Percentiles rank a stretch among this genome's conserved stretches.
phyloP scores from a whole-genome alignment of 64 coral and sea anemone genomes.

The Montipora sp. region DNA sequence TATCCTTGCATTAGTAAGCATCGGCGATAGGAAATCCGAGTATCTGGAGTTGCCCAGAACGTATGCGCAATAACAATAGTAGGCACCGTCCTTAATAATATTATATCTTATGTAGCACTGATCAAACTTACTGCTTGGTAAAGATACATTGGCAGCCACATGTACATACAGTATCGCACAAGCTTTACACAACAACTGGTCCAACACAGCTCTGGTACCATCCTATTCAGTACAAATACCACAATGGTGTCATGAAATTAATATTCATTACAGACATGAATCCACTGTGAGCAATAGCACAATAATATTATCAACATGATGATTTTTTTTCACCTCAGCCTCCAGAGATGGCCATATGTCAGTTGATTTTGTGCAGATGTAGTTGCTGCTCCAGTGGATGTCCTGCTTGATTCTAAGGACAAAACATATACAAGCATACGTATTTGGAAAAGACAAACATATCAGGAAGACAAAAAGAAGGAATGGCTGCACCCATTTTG shows the following conservation, averaged over 20 bases:
- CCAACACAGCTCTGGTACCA: conserved; percentile 94
- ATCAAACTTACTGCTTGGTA: conserved; percentile 84
- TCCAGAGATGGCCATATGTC: conserved; percentile 81
- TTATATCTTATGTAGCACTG: background rate
- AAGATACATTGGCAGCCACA: conserved; percentile 99
- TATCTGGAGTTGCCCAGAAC: too few species aligned
- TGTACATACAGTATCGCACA: conserved; percentile 97
- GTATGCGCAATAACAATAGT: background rate
- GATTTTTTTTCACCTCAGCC: conserved; percentile 54
- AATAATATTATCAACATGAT: background rate
- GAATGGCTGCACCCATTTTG: too few species aligned
- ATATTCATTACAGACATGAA: too few species aligned
- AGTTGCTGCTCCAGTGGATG: background rate
- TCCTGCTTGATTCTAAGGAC: conserved; percentile 4
- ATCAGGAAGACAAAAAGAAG: too few species aligned
- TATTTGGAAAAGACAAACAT: background rate
- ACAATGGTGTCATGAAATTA: background rate
- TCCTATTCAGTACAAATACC: conserved; percentile 33
- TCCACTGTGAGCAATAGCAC: too few species aligned
- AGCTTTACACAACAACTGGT: conserved; percentile 90
- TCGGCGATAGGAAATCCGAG: too few species aligned
- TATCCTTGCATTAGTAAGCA: too few species aligned
- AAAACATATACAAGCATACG: background rate
- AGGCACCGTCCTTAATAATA: too few species aligned
- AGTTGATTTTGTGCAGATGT: conserved; percentile 52